Evolutionary conservation across 2,113 vertebrate species (phyloP).

Genomic region (Nothoprocta perdicaria): DNA sequence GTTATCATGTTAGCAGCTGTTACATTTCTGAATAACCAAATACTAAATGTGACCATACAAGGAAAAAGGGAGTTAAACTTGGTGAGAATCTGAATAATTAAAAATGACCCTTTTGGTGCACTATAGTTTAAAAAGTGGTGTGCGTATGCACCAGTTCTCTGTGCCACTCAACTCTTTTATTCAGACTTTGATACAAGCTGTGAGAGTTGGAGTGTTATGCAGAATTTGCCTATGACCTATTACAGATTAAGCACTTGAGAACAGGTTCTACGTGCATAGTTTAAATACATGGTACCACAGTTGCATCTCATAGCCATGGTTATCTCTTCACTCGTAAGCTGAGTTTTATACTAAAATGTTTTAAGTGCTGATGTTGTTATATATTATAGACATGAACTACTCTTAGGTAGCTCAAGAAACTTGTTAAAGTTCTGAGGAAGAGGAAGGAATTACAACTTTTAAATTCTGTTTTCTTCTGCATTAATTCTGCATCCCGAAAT

Average conservation of each 20-base stretch:
- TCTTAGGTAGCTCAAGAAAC: neutral
- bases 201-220: neutral
- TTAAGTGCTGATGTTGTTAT: neutral
- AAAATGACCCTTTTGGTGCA: neutral
- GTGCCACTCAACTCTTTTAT: neutral
- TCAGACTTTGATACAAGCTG: neutral
- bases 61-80: neutral
- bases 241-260: neutral
- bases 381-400: neutral
- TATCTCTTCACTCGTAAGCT: neutral
- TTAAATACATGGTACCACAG: neutral
- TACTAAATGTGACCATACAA: neutral
- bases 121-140: neutral
- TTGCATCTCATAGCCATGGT: too few species aligned
- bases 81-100: neutral
- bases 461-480: neutral
- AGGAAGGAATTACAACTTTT: neutral
- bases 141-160: neutral
- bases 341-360: neutral
- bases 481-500: neutral
- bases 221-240: neutral
- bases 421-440: neutral
- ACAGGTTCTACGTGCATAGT: neutral
- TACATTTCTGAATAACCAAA: neutral
- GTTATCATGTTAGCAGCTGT: neutral